These are phyloP conservation scores for Lacerta viridis DNA, from an alignment of 2,797 vertebrate genomes.

Conservation along the genomic window DNA sequence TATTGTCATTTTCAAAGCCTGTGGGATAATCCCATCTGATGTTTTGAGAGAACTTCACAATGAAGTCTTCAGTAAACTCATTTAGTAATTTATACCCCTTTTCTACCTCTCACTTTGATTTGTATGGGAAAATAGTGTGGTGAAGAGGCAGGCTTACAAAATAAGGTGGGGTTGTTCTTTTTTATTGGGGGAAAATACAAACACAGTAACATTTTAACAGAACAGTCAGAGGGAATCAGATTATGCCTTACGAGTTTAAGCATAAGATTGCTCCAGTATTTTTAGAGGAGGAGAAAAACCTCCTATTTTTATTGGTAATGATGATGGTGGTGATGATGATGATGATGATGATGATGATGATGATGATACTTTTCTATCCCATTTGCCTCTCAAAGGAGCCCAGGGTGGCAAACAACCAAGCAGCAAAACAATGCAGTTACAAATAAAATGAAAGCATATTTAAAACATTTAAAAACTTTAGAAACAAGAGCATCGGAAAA, in stretches of 20 bases:
- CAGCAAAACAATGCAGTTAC: too few relatives aligned
- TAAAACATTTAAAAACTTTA: too few relatives aligned
- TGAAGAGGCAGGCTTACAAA: neutral
- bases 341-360: too few relatives aligned
- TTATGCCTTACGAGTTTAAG: neutral
- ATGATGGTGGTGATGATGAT: too few relatives aligned
- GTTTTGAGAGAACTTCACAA: neutral
- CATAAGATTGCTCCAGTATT: neutral
- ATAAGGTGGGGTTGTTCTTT: neutral
- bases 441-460: too few relatives aligned
- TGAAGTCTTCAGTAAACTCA: neutral
- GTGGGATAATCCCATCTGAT: neutral
- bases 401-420: too few relatives aligned
- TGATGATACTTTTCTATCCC: too few relatives aligned
- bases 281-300: constrained; percentile 11
- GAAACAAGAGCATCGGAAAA: too few relatives aligned
- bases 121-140: neutral
- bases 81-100: constrained; percentile 3
- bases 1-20: neutral
- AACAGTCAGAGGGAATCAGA: neutral
- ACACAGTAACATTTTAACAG: constrained; percentile 19
- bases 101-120: neutral
- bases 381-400: too few relatives aligned
- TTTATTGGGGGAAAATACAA: neutral
- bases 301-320: neutral